Evolutionary conservation across 1,140 invertebrate genomes (phyloP), one percentile per base, ranked within the genome.

Genomic region (Muscidifurax raptorellus): DNA sequence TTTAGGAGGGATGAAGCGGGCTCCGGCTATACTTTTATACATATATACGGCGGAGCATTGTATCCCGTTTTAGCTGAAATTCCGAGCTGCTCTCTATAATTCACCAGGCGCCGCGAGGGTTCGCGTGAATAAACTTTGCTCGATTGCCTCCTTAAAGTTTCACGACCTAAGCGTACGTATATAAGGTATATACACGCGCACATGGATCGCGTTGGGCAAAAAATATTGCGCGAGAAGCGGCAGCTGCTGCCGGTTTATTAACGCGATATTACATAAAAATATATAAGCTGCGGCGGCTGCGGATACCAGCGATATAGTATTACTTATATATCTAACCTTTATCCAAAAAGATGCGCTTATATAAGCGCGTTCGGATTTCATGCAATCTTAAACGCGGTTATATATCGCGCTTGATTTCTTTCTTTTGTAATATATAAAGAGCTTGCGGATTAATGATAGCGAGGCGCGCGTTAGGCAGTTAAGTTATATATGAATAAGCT

Each of bases 121-220:
- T 27, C 32, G 47, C 40, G 67, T 81, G 80, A 59, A 81, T 81
- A 81, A 81, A 81, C 80, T 81, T 59, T 15, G 67, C 80, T 82
- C 80, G 80, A 82, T 82, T 82, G 80, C 80, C 80, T 82, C 52
- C 80, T 82, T 71, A 76, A 82, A 82, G 13, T 75, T 82, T 82
- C n/a, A 82, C 71, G 69, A 18, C 18, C 4, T 59, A 59, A 0
- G 22, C 15, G 22, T 59, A 59, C 52, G 6, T 7, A 6, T n/a
- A n/a, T n/a, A n/a, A n/a, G n/a, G n/a, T n/a, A 27, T n/a, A 27
- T 22, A 40, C 71, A 10, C 71, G 36, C 36, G 32, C 78, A n/a
- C 15, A 12, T 25, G 74, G 10, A 76, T 76, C 6, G n/a, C n/a
- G 22, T 47, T 71, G 13, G 52, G 66, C n/a, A 66, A 64, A 59